Conservation (phyloP, 2,113 vertebrate species). For the Plecturocebus donacophilus region DNA sequence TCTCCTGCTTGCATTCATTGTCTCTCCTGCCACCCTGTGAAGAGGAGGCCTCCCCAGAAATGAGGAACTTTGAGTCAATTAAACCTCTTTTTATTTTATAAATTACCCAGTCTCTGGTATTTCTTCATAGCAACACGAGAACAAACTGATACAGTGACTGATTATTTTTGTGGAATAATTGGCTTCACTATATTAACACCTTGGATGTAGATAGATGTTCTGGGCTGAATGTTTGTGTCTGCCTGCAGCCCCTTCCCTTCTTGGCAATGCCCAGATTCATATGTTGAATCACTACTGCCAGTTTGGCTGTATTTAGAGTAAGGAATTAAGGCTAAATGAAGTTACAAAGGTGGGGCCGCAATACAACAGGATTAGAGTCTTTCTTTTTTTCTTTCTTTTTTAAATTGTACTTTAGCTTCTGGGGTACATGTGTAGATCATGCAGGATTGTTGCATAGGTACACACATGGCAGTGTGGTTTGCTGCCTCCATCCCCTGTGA, state of each 20-base stretch:
- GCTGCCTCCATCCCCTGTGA: too few relatives aligned
- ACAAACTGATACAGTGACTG: neutral
- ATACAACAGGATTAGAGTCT: neutral
- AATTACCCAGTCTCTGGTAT: too few relatives aligned
- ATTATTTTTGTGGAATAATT: neutral
- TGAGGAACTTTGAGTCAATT: too few relatives aligned
- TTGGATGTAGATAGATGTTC: neutral
- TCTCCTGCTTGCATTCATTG: too few relatives aligned
- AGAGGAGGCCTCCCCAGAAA: too few relatives aligned
- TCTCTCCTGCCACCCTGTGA: too few relatives aligned
- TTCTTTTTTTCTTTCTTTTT: neutral
- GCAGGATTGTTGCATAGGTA: too few relatives aligned
- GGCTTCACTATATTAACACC: neutral
- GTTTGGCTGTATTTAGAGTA: neutral
- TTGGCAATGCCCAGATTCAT: neutral
- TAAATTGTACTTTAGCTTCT: too few relatives aligned
- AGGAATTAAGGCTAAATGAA: neutral
- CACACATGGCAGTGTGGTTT: too few relatives aligned
- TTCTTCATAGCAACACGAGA: too few relatives aligned
- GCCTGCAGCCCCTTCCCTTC: neutral
- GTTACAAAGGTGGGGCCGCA: neutral
- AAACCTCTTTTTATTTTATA: too few relatives aligned
- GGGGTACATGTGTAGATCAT: too few relatives aligned
- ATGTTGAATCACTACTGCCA: neutral
- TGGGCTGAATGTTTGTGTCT: neutral